phyloP scores from a whole-genome alignment of 2,888 invertebrate species.

The Plusia festucae region DNA sequence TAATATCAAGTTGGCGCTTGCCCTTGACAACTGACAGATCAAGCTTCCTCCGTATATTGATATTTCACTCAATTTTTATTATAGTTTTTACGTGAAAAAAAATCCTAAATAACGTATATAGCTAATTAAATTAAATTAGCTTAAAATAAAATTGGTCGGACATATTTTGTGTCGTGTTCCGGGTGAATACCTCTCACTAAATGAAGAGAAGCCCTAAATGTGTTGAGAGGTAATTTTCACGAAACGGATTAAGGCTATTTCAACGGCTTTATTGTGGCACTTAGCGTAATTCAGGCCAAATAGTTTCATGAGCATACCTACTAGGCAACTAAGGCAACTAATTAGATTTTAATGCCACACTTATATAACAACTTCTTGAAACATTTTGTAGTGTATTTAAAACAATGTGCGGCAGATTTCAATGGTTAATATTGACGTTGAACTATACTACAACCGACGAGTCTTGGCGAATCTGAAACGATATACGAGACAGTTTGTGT shows the following conservation, averaged over 20 bases:
- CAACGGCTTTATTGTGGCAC: constrained; percentile 1
- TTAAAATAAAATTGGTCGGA: too few relatives aligned
- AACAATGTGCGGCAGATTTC: background rate
- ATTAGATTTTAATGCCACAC: background rate
- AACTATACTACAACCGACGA: too few relatives aligned
- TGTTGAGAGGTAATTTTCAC: background rate
- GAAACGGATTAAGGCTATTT: constrained; percentile 2
- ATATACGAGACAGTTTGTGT: too few relatives aligned
- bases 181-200: background rate
- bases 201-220: background rate
- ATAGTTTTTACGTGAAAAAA: too few relatives aligned
- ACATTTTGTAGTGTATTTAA: background rate
- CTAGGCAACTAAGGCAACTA: background rate
- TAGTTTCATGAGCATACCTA: background rate
- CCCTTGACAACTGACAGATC: too few relatives aligned
- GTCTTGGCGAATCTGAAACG: too few relatives aligned
- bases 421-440: too few relatives aligned
- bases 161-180: background rate
- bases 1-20: too few relatives aligned
- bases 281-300: constrained; percentile 3
- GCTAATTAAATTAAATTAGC: too few relatives aligned
- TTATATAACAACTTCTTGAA: background rate
- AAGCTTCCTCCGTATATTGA: too few relatives aligned
- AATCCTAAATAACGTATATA: too few relatives aligned
- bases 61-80: too few relatives aligned